Conservation (phyloP, 2,113 vertebrate species). For the Phrynosoma platyrhinos region DNA sequence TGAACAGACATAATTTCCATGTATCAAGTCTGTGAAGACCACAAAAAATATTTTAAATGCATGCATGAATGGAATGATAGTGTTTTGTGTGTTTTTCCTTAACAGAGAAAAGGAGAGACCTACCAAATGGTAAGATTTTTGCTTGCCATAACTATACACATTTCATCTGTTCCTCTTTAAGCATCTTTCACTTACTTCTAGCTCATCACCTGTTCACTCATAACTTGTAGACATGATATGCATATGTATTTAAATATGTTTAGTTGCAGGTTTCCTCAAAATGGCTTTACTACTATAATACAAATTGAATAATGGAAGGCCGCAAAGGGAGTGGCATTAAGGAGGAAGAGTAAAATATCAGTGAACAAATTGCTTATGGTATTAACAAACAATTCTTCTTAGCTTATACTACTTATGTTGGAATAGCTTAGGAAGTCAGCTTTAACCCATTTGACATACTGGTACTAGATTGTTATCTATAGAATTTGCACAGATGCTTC, state of each 20-base stretch:
- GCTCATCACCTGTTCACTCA: background rate
- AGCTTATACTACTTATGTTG: background rate
- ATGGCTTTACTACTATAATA: background rate
- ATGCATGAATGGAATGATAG: conserved; percentile 24
- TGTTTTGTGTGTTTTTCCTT: conserved; percentile 35
- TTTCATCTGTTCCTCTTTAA: background rate
- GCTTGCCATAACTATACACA: conserved; percentile 10
- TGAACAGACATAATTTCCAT: background rate
- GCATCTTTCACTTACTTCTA: background rate
- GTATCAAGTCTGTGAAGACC: background rate
- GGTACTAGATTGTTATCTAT: background rate
- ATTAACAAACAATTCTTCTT: background rate
- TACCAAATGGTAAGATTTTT: conserved; percentile 73
- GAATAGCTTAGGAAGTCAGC: background rate
- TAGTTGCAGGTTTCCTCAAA: background rate
- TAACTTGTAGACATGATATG: background rate
- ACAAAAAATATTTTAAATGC: background rate
- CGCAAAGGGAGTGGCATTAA: background rate
- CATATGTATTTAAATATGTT: background rate
- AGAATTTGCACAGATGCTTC: background rate
- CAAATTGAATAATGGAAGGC: background rate
- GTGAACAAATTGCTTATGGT: too few species aligned
- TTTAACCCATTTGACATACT: background rate
- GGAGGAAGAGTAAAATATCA: background rate
- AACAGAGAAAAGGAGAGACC: conserved; percentile 78